Evolutionary conservation across 2,888 invertebrate species (phyloP), one percentile per base, ranked within the genome.

Genomic region (Cheiracanthium punctorium): DNA sequence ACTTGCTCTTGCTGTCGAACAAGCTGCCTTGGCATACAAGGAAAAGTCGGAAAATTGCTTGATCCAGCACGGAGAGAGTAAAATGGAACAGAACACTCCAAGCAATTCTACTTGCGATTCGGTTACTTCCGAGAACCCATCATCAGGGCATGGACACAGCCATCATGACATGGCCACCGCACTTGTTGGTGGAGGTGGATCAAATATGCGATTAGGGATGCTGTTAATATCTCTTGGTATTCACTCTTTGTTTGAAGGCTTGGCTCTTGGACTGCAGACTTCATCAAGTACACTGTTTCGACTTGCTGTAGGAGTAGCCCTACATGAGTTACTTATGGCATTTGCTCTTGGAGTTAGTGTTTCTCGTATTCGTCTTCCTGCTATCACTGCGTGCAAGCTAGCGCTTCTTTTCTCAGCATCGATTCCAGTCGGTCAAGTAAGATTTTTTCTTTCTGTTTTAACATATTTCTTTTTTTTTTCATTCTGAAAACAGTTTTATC

Each of bases 241-340:
- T 0, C 91, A 91, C 88, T 90, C 90, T 14, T 58, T 91, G 24
- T 91, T 91, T 80, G 91, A 91, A 87, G 91, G 91, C n/a, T 87
- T 91, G 76, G 91, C 91, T 12, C 80, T 91, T 2, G 91, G 91
- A 0, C 89, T 91, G 24, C 90, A 91, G 88, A 88, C 88, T 12
- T 88, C 89, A 30, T 71, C 89, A 12, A 75, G 82, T 29, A 85
- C 85, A 8, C 86, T 90, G 0, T 33, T 89, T 17, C 90, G 89
- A 67, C 87, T 91, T 65, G 89, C 90, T 30, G 70, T 90, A 28
- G 90, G 90, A 0, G 90, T 91, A 10, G 82, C 90, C 67, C 79
- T 91, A 10, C 91, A 91, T 86, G 91, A 91, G 84, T 87, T 87
- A 48, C 85, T 91, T 17, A 90, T 91, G 0, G 89, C 90, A 7